Conservation (phyloP, 2,888 invertebrate species). For the Amorpha juglandis region DNA sequence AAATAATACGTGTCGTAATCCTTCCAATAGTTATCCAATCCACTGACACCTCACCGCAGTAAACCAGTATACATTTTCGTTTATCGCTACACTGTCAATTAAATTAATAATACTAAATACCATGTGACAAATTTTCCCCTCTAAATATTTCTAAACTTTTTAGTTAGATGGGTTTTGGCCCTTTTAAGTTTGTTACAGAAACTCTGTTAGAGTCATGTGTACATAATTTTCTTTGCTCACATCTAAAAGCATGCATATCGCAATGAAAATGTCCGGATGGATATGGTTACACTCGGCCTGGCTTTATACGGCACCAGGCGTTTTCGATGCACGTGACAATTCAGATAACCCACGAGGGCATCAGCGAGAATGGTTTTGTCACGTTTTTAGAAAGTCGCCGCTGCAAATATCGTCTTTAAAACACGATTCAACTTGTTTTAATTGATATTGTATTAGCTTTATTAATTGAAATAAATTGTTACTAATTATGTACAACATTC, state of each 20-base stretch:
- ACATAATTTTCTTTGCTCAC: neutral
- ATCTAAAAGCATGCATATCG: neutral
- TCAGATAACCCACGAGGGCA: constrained; percentile 21
- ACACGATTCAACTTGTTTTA: neutral
- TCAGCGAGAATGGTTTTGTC: constrained; percentile 20
- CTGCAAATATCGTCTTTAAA: neutral
- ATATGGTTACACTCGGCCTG: constrained; percentile 13
- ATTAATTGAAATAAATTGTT: neutral
- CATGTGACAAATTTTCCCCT: no score
- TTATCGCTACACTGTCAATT: no score
- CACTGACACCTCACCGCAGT: no score
- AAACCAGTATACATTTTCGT: no score
- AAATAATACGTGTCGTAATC: no score
- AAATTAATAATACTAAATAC: neutral
- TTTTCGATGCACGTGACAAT: constrained; percentile 19
- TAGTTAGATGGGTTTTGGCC: neutral
- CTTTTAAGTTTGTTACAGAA: neutral
- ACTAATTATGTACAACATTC: no score
- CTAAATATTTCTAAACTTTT: no score
- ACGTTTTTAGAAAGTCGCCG: constrained; percentile 20
- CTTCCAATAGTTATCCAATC: no score
- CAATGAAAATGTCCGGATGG: constrained; percentile 7
- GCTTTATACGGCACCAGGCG: constrained; percentile 3
- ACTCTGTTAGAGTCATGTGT: neutral
- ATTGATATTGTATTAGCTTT: neutral